A percentile compares a stretch with the other conserved stretches of the same genome.
Conservation (phyloP, 2,113 vertebrate species). For the Calidris pygmaea region DNA sequence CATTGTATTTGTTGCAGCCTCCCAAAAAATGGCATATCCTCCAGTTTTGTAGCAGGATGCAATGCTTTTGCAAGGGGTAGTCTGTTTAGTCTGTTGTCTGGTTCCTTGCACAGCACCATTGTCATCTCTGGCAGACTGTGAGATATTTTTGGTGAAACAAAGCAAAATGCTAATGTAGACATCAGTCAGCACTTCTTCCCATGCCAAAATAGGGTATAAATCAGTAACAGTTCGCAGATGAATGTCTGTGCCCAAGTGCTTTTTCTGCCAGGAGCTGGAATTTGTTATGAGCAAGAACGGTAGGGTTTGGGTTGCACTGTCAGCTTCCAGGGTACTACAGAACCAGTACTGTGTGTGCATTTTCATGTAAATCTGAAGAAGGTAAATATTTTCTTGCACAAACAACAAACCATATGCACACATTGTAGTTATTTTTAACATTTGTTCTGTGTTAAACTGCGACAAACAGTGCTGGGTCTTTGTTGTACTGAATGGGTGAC, state of each 20-base stretch:
- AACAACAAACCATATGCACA: too few species aligned
- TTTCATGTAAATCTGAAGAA: neutral
- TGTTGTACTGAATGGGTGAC: neutral
- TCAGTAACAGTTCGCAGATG: neutral
- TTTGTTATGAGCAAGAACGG: neutral
- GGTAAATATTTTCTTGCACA: neutral
- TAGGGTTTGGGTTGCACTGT: neutral
- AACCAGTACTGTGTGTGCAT: neutral
- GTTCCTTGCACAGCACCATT: neutral
- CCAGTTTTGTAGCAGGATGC: neutral
- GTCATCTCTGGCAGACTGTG: neutral
- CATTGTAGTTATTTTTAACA: neutral
- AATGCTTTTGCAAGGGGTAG: neutral
- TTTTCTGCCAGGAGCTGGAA: neutral
- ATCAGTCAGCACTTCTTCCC: neutral
- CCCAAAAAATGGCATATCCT: neutral
- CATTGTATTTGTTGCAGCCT: neutral
- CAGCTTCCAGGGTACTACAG: neutral
- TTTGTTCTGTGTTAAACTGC: neutral
- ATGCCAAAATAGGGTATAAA: neutral
- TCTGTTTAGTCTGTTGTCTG: neutral
- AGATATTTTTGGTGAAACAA: neutral
- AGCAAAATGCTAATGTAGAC: neutral
- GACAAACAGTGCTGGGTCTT: neutral
- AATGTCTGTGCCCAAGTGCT: neutral